phyloP scores from a whole-genome alignment of 2,113 vertebrate species.

The Columba livia region DNA sequence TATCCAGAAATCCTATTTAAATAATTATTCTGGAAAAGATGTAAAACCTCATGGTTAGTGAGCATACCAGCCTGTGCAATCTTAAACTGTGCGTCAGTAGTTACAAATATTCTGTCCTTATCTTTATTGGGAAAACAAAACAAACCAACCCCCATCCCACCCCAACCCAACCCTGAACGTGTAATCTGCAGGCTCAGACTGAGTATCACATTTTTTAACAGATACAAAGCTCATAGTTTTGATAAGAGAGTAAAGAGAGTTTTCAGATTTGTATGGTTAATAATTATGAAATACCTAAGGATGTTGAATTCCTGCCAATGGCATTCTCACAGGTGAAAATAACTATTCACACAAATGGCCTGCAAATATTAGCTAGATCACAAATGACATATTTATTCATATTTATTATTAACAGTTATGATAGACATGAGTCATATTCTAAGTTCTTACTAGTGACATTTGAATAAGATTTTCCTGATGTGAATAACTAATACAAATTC shows the following conservation, averaged over 20 bases:
- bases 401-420: constrained; percentile 53
- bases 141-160: too few species aligned
- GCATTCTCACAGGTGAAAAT: constrained; percentile 6
- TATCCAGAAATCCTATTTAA: neutral
- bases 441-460: neutral
- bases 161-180: neutral
- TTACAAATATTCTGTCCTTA: neutral
- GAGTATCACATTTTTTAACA: neutral
- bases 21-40: neutral
- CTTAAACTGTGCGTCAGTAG: neutral
- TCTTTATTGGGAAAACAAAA: neutral
- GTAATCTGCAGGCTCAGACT: neutral
- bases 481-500: neutral
- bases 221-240: neutral
- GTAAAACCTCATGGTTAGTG: neutral
- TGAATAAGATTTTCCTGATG: neutral
- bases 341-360: constrained; percentile 20
- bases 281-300: neutral
- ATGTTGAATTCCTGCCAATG: neutral
- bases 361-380: constrained; percentile 7
- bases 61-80: neutral
- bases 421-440: neutral
- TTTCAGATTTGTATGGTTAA: neutral
- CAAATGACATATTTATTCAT: constrained; percentile 14
- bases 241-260: neutral